Base-by-base conservation (phyloP, 2,797 vertebrate genomes). In the Notamacropus eugenii region DNA sequence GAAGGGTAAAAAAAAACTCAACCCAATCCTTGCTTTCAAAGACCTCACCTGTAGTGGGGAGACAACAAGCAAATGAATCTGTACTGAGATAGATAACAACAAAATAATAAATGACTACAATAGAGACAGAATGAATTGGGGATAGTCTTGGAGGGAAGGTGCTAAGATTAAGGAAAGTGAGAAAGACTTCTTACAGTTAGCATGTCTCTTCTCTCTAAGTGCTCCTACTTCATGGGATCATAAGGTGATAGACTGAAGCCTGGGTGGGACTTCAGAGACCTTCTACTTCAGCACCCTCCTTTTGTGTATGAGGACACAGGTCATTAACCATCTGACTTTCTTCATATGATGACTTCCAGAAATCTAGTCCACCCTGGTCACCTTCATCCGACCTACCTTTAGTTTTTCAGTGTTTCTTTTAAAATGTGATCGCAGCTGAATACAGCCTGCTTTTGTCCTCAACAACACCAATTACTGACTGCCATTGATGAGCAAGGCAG, bases 331-430 rank as follows among this genome's bases (percentile, higher is more conserved):
- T 29, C 14, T 9, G 1, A 27, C 52, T 3, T 55, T 3, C 1
- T 93, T 52, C 28, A 11, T 14, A 9, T 1, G 22, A 22, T 24
- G 34, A 19, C 5, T 29, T 24, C 56, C 3, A 0, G 10, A 0
- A 67, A 82, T 29, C 34, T 74, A 59, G 55, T 27, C 57, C 3
- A 16, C 0, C 13, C 34, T 59, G 54, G 58, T 9, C 0, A 34
- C 5, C 3, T 19, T 31, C 16, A 6, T 46, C 90, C 29, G 34
- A 28, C 40, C 16, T 57, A 0, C 27, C 46, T 55, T 55, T 16
- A 0, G 4, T 56, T 55, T n/a, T 74, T 92, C 90, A 0, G 0
- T 22, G 9, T 54, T 6, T 93, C 90, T 93, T 54, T 74, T 2
- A 0, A 40, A 91, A 3, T 6, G 28, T 87, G 54, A 14, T 54